These are phyloP conservation scores for Caenorhabditis sp. DNA, from an alignment of 2,888 invertebrate species.

Conservation along the genomic window DNA sequence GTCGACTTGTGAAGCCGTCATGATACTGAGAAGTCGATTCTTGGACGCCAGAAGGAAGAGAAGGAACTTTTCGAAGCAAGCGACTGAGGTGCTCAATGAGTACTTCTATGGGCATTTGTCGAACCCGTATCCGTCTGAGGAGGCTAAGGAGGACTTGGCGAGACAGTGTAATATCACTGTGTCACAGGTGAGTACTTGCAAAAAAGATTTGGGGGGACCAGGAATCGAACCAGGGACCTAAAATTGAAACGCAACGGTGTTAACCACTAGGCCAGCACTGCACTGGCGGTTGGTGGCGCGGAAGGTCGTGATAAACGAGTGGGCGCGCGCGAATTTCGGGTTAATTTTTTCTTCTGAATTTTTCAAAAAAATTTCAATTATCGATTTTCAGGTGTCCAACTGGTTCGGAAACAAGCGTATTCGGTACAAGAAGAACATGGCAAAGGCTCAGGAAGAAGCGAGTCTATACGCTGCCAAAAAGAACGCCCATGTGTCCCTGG, in stretches of 20 bases:
- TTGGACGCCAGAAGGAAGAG: slow-evolving; percentile 88
- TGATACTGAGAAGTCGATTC: slow-evolving; percentile 92
- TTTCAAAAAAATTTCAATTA: background rate
- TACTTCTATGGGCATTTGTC: slow-evolving; percentile 99
- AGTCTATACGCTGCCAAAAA: slow-evolving; percentile 99
- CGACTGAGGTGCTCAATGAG: slow-evolving; percentile 98
- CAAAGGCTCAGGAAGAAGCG: slow-evolving; percentile 98
- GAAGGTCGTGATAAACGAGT: no score
- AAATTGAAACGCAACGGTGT: background rate
- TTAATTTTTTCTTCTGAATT: no score
- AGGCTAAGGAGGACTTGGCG: slow-evolving; percentile 99
- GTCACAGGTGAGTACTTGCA: slow-evolving; percentile 91
- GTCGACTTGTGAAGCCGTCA: slow-evolving; percentile 99
- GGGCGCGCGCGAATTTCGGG: no score
- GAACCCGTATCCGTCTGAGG: slow-evolving; percentile 99
- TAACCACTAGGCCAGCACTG: no score
- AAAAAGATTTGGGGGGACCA: no score
- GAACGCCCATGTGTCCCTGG: slow-evolving; percentile 85
- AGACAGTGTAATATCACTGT: slow-evolving; percentile 99
- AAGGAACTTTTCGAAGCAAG: slow-evolving; percentile 99
- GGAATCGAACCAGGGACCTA: background rate
- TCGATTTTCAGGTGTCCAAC: slow-evolving; percentile 87
- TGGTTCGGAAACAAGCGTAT: slow-evolving; percentile 99
- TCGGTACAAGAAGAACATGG: slow-evolving; percentile 99
- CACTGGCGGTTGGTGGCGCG: no score